A percentile compares a stretch with the other conserved stretches of the same genome.
Evolutionary conservation across 2,113 vertebrate species (phyloP).

Genomic region (Semicossyphus pulcher): DNA sequence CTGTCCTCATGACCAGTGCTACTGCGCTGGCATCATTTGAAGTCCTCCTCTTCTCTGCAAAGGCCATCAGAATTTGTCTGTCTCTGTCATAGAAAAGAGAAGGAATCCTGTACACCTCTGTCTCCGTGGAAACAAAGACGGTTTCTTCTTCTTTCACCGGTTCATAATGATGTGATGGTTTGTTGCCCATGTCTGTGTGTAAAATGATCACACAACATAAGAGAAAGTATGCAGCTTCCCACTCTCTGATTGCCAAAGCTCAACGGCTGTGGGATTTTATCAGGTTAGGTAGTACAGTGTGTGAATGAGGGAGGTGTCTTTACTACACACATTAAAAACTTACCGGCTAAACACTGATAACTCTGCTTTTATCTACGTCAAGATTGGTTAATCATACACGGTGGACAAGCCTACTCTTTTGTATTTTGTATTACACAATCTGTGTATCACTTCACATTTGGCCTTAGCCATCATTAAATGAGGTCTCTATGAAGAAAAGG

Average conservation of each 20-base stretch:
- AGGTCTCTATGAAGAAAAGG: too few relatives aligned
- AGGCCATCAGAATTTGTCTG: background rate
- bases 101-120: constrained; percentile 1
- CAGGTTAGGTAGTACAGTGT: background rate
- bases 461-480: too few relatives aligned
- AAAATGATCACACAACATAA: background rate
- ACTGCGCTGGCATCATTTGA: background rate
- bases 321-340: background rate
- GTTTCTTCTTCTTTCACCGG: background rate
- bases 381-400: too few relatives aligned
- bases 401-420: too few relatives aligned
- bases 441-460: too few relatives aligned
- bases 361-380: too few relatives aligned
- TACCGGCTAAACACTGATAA: background rate
- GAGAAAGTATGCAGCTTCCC: background rate
- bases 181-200: background rate
- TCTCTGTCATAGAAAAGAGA: background rate
- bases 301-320: background rate
- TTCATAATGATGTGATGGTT: background rate
- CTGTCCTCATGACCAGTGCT: background rate
- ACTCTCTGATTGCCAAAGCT: background rate
- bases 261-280: background rate
- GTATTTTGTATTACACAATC: too few relatives aligned
- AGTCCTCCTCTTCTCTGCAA: background rate
- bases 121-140: background rate